phyloP scores from a whole-genome alignment of 1,140 invertebrate species.

The Rhagoletis zephyria region DNA sequence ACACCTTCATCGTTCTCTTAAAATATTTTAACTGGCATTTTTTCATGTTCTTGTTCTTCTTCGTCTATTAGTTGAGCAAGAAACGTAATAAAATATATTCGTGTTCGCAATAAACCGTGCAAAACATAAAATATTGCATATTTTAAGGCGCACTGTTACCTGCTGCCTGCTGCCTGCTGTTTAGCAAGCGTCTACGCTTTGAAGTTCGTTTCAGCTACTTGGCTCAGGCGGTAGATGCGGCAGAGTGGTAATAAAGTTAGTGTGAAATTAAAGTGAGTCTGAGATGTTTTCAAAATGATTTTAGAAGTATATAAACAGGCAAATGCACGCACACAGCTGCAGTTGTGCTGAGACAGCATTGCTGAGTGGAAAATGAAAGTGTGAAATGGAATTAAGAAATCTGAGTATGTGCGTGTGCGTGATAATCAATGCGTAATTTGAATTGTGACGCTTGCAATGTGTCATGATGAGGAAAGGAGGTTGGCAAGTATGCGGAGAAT shows the following conservation, averaged over 20 bases:
- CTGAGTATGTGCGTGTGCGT: background rate
- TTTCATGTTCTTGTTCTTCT: too few species aligned
- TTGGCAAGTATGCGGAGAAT: too few species aligned
- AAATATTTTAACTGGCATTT: too few species aligned
- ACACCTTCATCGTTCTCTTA: background rate
- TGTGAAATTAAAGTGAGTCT: slow-evolving; percentile 9
- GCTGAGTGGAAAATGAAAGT: background rate
- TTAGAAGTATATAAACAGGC: slow-evolving; percentile 1
- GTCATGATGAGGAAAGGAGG: too few species aligned
- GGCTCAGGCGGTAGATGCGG: background rate
- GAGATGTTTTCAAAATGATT: background rate
- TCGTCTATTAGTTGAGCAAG: background rate
- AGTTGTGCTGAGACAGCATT: background rate
- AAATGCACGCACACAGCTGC: background rate
- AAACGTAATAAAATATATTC: background rate
- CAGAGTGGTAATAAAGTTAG: slow-evolving; percentile 23
- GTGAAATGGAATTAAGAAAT: background rate
- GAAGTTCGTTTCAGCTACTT: slow-evolving; percentile 1
- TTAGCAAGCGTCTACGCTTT: background rate
- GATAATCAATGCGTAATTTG: slow-evolving; percentile 25
- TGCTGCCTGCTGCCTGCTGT: background rate
- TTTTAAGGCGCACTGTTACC: background rate
- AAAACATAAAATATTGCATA: slow-evolving; percentile 32
- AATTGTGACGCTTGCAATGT: too few species aligned
- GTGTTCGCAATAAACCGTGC: slow-evolving; percentile 20